Evolutionary conservation across 2,888 invertebrate species (phyloP).

Genomic region (Aporophyla nigra): DNA sequence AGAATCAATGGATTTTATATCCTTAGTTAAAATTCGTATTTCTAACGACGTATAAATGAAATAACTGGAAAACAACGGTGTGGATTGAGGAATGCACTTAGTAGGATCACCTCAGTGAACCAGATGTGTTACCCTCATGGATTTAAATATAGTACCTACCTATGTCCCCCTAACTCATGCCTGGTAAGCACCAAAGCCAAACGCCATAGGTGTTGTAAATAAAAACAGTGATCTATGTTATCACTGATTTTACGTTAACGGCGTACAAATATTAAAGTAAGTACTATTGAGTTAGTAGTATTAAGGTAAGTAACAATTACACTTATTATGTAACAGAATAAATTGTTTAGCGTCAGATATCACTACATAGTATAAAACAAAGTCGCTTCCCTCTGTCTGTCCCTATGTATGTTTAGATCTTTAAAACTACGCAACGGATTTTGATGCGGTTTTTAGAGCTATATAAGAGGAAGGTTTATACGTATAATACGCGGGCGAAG

Average conservation of each 20-base stretch:
- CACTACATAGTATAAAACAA: too few species aligned
- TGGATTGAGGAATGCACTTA: conserved; percentile 39
- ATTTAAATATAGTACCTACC: conserved; percentile 61
- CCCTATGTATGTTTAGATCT: too few species aligned
- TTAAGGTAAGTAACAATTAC: too few species aligned
- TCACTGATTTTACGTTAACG: neutral
- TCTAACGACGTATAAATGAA: neutral
- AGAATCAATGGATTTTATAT: neutral
- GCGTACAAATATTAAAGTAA: neutral
- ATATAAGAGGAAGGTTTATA: too few species aligned
- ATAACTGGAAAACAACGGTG: conserved; percentile 15
- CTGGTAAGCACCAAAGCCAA: neutral
- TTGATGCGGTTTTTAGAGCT: too few species aligned
- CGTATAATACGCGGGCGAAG: too few species aligned
- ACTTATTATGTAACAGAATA: neutral
- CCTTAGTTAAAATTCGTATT: neutral
- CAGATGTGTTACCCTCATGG: conserved; percentile 58
- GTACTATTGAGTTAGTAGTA: too few species aligned
- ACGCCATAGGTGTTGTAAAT: neutral
- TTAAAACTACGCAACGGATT: too few species aligned
- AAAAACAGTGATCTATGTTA: neutral
- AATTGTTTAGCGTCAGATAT: neutral
- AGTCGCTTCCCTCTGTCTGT: too few species aligned
- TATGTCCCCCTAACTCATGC: conserved; percentile 48
- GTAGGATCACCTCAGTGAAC: conserved; percentile 38